Evolutionary conservation across 2,797 vertebrate species (phyloP).

Genomic region (Eulemur coronatus): DNA sequence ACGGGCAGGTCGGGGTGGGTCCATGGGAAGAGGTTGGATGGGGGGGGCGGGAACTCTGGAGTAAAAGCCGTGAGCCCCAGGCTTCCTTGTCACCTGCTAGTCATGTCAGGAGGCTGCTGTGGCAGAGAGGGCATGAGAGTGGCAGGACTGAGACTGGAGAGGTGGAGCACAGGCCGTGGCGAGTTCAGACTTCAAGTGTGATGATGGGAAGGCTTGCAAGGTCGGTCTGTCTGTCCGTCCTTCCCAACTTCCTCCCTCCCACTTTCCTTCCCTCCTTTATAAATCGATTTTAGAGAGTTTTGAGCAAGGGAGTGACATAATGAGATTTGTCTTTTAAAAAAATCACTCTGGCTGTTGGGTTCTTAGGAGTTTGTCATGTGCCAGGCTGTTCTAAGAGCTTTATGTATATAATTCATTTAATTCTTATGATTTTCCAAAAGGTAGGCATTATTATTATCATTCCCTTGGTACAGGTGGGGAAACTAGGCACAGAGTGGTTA

Average conservation of each 20-base stretch:
- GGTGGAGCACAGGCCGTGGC: neutral
- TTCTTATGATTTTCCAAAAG: neutral
- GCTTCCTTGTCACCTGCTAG: neutral
- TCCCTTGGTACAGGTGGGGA: too few species aligned
- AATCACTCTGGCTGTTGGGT: neutral
- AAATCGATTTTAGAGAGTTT: neutral
- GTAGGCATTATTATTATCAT: neutral
- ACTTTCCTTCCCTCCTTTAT: neutral
- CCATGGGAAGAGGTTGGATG: neutral
- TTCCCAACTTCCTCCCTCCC: neutral
- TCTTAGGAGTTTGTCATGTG: neutral
- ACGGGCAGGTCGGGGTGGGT: neutral
- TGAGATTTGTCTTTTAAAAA: neutral
- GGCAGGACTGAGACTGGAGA: neutral
- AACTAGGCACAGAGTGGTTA: neutral
- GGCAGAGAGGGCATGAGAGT: neutral
- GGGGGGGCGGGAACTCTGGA: neutral
- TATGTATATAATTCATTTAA: fast-evolving
- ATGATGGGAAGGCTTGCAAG: neutral
- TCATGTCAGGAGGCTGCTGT: neutral
- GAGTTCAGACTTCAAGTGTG: neutral
- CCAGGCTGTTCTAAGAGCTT: neutral
- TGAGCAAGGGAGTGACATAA: neutral
- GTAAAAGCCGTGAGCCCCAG: neutral
- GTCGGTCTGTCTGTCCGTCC: neutral